Conservation (phyloP, 2,797 vertebrate species). For the Sebastes miniatus region DNA sequence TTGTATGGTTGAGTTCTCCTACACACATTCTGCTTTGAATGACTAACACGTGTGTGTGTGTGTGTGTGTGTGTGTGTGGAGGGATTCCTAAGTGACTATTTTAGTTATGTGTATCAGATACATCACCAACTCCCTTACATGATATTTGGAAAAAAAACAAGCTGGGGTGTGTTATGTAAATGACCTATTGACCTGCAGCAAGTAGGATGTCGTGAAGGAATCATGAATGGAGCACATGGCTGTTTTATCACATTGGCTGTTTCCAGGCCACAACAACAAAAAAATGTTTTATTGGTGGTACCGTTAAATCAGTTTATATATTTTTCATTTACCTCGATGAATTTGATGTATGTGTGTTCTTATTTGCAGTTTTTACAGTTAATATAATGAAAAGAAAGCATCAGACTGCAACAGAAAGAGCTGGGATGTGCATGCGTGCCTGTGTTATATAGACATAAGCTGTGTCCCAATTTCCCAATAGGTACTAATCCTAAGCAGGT, state of each 20-base stretch:
- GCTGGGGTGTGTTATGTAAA: constrained; percentile 8
- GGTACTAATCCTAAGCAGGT: background rate
- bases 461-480: background rate
- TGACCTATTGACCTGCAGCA: background rate
- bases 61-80: constrained; percentile 45
- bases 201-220: background rate
- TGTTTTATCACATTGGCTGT: background rate
- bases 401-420: background rate
- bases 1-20: constrained; percentile 64
- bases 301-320: background rate
- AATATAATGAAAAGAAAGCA: background rate
- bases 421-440: background rate
- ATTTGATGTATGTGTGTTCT: background rate
- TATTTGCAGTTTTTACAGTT: background rate
- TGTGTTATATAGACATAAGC: background rate
- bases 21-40: constrained; percentile 63
- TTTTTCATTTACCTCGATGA: background rate
- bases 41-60: constrained; percentile 43
- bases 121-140: constrained; percentile 17
- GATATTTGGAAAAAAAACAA: background rate
- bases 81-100: constrained; percentile 64
- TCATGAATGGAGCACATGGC: background rate
- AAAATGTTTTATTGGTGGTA: background rate
- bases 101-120: constrained; percentile 31
- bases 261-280: background rate